These are phyloP conservation scores for Anabas testudineus DNA, from an alignment of 2,797 vertebrate species.

Conservation along the genomic window DNA sequence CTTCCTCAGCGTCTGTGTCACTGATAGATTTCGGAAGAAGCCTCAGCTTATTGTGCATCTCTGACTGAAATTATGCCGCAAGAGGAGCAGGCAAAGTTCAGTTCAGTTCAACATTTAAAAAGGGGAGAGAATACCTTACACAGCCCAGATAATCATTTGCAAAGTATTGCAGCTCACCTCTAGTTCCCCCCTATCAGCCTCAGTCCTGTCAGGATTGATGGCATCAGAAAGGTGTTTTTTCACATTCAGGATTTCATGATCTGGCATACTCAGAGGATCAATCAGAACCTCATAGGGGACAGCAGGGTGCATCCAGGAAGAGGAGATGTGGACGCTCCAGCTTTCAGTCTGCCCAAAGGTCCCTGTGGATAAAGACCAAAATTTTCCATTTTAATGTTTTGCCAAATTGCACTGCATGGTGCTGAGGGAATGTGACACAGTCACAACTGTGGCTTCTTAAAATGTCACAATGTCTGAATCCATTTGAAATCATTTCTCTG, in stretches of 20 bases:
- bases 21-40: slow-evolving; percentile 49
- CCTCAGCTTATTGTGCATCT: slow-evolving; percentile 38
- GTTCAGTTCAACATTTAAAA: slow-evolving; percentile 32
- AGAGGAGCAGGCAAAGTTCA: slow-evolving; percentile 37
- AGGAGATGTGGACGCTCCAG: slow-evolving; percentile 81
- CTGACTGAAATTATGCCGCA: slow-evolving; percentile 65
- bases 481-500: slow-evolving; percentile 32
- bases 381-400: slow-evolving; percentile 30
- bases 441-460: slow-evolving; percentile 46
- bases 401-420: slow-evolving; percentile 9
- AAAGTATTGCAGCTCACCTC: slow-evolving; percentile 61
- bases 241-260: slow-evolving; percentile 58
- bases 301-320: slow-evolving; percentile 85
- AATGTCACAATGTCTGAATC: slow-evolving; percentile 53
- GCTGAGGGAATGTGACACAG: slow-evolving; percentile 43
- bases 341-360: slow-evolving; percentile 85
- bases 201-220: slow-evolving; percentile 26
- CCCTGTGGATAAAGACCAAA: slow-evolving; percentile 68
- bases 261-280: slow-evolving; percentile 81
- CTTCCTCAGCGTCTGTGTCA: slow-evolving; percentile 66
- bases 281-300: slow-evolving; percentile 83
- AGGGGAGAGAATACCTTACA: not conserved
- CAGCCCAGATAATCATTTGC: slow-evolving; percentile 41
- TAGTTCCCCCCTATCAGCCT: slow-evolving; percentile 17
- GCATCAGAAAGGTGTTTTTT: slow-evolving; percentile 35